A percentile compares a stretch with the other conserved stretches of the same genome.
phyloP scores from a whole-genome alignment of 1,140 invertebrate species.

The Phocides pigmalion region DNA sequence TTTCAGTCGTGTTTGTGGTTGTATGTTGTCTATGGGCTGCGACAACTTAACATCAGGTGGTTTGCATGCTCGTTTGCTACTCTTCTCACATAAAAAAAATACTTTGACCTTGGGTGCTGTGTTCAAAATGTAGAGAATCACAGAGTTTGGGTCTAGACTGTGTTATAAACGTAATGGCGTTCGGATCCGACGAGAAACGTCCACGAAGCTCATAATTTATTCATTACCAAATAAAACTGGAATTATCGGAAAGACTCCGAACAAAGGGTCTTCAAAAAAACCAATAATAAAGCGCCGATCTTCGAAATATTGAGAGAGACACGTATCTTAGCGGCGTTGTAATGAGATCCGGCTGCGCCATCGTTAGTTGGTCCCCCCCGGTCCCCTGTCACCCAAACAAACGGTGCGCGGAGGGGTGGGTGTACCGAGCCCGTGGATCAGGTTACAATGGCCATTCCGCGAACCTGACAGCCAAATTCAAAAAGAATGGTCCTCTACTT shows the following conservation, averaged over 20 bases:
- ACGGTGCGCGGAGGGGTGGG: neutral
- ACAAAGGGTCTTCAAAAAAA: conserved; percentile 47
- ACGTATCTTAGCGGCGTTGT: conserved; percentile 55
- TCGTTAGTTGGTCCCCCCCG: conserved; percentile 31
- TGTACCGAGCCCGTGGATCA: conserved; percentile 33
- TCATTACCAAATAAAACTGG: conserved; percentile 42
- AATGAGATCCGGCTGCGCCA: conserved; percentile 52
- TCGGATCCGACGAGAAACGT: no score
- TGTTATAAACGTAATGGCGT: no score
- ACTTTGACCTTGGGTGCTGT: no score
- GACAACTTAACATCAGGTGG: no score
- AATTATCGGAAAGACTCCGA: conserved; percentile 34
- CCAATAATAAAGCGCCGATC: conserved; percentile 60
- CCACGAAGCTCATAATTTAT: conserved; percentile 41
- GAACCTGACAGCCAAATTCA: conserved; percentile 63
- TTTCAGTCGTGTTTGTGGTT: no score
- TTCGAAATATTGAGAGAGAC: conserved; percentile 57
- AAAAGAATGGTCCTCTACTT: conserved; percentile 55
- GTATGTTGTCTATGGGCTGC: no score
- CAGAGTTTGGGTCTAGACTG: no score
- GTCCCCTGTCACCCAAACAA: neutral
- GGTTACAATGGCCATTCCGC: conserved; percentile 37
- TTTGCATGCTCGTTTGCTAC: no score
- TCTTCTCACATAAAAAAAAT: no score
- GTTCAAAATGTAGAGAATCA: no score